Conservation (phyloP, 2,888 invertebrate species). For the Drosophila eohydei region DNA sequence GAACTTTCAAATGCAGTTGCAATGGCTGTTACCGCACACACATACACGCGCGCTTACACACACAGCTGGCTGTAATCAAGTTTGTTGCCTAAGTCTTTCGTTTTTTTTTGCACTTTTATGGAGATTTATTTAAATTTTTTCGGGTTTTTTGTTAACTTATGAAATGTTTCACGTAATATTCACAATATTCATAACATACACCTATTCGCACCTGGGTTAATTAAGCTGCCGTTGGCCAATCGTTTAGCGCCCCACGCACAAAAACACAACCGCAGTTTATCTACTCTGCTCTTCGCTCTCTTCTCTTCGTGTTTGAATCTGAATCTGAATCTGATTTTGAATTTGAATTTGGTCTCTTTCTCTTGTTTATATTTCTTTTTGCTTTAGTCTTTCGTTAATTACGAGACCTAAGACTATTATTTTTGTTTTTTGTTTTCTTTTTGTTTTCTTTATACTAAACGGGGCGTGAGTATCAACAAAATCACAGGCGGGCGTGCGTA, state of each 20-base stretch:
- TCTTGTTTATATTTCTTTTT: background rate
- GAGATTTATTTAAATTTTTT: slow-evolving; percentile 6
- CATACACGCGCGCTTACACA: background rate
- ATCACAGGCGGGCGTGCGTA: slow-evolving; percentile 57
- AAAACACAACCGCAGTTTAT: slow-evolving; percentile 17
- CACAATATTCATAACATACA: slow-evolving; percentile 38
- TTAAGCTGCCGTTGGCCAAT: slow-evolving; percentile 62
- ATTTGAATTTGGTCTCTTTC: background rate
- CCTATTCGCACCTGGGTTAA: slow-evolving; percentile 72
- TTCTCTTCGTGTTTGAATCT: background rate
- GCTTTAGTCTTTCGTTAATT: slow-evolving; percentile 42
- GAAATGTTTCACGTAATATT: slow-evolving; percentile 37
- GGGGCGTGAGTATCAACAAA: slow-evolving; percentile 46
- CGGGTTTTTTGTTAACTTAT: slow-evolving; percentile 14
- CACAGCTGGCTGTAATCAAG: slow-evolving; percentile 40
- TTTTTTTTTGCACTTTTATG: slow-evolving; percentile 9
- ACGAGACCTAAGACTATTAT: slow-evolving; percentile 27
- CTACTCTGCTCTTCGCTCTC: background rate
- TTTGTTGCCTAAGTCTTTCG: slow-evolving; percentile 65
- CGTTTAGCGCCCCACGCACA: slow-evolving; percentile 59
- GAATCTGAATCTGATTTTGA: too few relatives aligned
- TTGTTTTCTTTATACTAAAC: slow-evolving; percentile 30
- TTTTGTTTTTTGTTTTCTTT: background rate
- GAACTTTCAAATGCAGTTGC: slow-evolving; percentile 22
- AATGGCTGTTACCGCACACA: slow-evolving; percentile 11